Evolutionary conservation across 2,113 vertebrate genomes (phyloP).

Genomic region (Callipepla squamata): DNA sequence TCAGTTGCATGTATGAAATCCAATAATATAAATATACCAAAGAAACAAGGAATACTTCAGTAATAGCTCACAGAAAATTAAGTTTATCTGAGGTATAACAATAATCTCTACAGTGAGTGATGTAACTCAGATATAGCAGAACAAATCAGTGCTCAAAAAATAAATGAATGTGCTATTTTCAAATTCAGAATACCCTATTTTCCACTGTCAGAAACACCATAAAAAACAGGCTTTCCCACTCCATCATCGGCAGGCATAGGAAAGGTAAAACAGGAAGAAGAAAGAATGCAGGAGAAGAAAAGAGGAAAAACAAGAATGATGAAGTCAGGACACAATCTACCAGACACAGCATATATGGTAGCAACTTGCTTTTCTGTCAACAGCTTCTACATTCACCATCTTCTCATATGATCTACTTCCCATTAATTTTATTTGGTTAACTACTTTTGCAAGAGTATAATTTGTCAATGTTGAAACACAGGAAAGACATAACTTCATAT

Average conservation of each 20-base stretch:
- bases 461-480: not conserved
- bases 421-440: not conserved
- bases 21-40: not conserved
- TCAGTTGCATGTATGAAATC: not conserved
- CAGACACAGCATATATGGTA: not conserved
- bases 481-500: not conserved
- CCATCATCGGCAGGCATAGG: not conserved
- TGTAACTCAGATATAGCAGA: not conserved
- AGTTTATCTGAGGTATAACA: not conserved
- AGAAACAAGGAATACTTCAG: not conserved
- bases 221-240: not conserved
- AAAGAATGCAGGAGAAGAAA: not conserved
- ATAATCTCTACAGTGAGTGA: not conserved
- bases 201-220: not conserved
- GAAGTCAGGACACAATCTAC: fast-evolving
- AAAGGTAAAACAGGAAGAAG: not conserved
- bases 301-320: not conserved
- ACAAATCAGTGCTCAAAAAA: not conserved
- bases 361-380: not conserved
- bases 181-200: not conserved
- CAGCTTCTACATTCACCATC: not conserved
- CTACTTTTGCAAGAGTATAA: not conserved
- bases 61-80: not conserved
- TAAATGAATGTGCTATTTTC: not conserved
- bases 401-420: not conserved